Evolutionary conservation across 2,888 invertebrate species (phyloP).

Genomic region (Encarsia formosa): DNA sequence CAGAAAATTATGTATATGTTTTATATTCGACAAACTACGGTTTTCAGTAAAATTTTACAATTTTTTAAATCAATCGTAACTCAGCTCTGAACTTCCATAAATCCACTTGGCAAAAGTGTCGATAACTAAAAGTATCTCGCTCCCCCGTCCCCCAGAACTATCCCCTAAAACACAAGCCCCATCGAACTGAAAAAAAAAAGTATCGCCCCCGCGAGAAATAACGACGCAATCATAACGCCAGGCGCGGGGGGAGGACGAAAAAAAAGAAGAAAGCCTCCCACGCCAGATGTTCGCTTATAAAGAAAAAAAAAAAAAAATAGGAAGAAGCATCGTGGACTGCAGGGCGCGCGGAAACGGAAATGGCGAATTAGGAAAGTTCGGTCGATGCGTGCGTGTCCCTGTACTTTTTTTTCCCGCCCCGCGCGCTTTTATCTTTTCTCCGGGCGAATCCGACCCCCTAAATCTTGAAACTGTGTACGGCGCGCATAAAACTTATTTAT

Average conservation of each 20-base stretch:
- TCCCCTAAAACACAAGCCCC: neutral
- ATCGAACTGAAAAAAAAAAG: neutral
- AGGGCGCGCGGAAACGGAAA: conserved; percentile 20
- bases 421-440: conserved; percentile 9
- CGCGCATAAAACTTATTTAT: conserved; percentile 33
- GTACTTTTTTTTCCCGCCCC: neutral
- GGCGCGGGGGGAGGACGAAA: neutral
- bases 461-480: conserved; percentile 11
- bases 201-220: too few relatives aligned
- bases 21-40: too few relatives aligned
- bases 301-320: too few relatives aligned
- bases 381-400: conserved; percentile 15
- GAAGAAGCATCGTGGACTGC: neutral
- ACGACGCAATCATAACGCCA: neutral
- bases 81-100: too few relatives aligned
- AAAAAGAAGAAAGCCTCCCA: neutral
- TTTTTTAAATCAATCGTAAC: too few relatives aligned
- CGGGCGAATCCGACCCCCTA: neutral
- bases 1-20: too few relatives aligned
- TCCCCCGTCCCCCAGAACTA: neutral
- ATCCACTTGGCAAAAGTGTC: neutral
- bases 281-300: conserved; percentile 23
- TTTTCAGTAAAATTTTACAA: too few relatives aligned
- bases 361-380: conserved; percentile 24
- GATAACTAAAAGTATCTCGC: neutral